These are phyloP conservation scores for Piscicola geometra DNA, from an alignment of 2,888 invertebrate species.

Conservation along the genomic window DNA sequence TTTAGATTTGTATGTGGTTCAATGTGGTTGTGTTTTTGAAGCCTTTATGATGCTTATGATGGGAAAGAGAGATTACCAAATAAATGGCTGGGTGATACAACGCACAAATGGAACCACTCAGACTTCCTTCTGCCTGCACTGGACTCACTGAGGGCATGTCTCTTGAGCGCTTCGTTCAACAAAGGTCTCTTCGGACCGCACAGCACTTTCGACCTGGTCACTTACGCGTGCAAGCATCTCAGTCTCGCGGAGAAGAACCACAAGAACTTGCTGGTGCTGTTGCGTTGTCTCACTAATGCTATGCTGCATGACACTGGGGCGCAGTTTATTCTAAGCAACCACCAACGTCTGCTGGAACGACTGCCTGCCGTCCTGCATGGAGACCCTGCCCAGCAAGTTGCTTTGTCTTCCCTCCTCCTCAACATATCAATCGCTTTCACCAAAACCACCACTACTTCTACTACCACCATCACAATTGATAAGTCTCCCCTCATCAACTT, in stretches of 20 bases:
- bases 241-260: constrained; percentile 45
- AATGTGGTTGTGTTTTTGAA: no score
- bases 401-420: constrained; percentile 68
- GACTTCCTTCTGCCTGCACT: constrained; percentile 81
- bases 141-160: constrained; percentile 77
- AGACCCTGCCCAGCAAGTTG: constrained; percentile 64
- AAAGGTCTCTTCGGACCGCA: constrained; percentile 57
- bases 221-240: constrained; percentile 52
- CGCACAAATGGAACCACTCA: no score
- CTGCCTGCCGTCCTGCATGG: constrained; percentile 41
- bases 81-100: no score
- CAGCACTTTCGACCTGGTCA: constrained; percentile 54
- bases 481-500: constrained; percentile 48
- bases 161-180: constrained; percentile 68
- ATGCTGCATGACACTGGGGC: constrained; percentile 63
- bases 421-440: constrained; percentile 64
- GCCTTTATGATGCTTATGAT: no score
- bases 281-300: constrained; percentile 69
- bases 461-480: constrained; percentile 45
- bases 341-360: constrained; percentile 47
- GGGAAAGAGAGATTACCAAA: no score
- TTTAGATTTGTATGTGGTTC: no score
- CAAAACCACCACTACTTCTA: constrained; percentile 35
- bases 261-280: constrained; percentile 58
- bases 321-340: constrained; percentile 45